phyloP scores from a whole-genome alignment of 2,797 vertebrate genomes.

The Platalea minor region DNA sequence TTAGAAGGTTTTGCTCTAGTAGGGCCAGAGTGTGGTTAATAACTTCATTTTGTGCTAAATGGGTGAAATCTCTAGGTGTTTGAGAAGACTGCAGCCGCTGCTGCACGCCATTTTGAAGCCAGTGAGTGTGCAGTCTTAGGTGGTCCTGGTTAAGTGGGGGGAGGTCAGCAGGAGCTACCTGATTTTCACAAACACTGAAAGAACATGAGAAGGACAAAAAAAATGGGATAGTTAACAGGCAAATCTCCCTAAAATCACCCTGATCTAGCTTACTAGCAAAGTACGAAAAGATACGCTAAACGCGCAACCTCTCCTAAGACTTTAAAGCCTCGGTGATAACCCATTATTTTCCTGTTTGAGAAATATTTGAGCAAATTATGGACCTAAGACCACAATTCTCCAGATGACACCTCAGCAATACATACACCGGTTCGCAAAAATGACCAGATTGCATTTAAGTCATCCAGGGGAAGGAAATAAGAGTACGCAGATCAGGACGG shows the following conservation, averaged over 20 bases:
- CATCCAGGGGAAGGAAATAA: background rate
- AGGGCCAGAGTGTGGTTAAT: background rate
- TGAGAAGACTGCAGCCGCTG: rapidly evolving
- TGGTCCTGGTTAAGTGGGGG: background rate
- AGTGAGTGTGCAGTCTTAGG: rapidly evolving
- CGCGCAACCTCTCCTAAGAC: background rate
- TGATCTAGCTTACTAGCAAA: background rate
- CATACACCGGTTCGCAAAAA: rapidly evolving
- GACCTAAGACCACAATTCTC: background rate
- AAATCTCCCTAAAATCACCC: background rate
- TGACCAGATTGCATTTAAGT: background rate
- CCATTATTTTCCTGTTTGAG: background rate
- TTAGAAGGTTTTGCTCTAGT: background rate
- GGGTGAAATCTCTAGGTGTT: background rate
- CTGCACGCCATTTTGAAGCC: background rate
- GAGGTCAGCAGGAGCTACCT: background rate
- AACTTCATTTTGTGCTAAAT: rapidly evolving
- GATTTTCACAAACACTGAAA: background rate
- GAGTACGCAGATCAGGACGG: background rate
- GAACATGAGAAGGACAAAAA: background rate
- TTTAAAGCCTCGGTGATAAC: background rate
- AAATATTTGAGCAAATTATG: background rate
- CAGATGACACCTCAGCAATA: background rate
- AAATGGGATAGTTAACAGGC: background rate
- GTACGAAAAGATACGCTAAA: rapidly evolving